Evolutionary conservation across 2,113 vertebrate genomes (phyloP).

Genomic region (Rostratula benghalensis): DNA sequence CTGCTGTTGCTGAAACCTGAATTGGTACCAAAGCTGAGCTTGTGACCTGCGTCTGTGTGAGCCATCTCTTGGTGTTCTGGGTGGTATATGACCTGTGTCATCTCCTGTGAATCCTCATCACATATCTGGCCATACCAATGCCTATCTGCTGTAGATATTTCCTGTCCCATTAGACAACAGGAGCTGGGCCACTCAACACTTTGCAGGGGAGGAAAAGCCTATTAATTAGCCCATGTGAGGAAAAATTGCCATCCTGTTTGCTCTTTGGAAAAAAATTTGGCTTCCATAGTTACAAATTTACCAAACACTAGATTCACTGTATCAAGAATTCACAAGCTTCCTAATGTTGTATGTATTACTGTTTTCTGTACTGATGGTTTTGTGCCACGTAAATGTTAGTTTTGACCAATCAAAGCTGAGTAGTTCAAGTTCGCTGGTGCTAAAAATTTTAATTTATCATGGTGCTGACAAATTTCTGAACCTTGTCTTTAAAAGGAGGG

Average conservation of each 20-base stretch:
- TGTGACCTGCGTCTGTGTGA: not conserved
- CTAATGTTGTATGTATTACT: not conserved
- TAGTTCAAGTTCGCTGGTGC: constrained; percentile 1
- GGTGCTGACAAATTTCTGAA: not conserved
- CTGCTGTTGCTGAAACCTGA: not conserved
- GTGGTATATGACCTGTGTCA: fast-evolving
- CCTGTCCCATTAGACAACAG: not conserved
- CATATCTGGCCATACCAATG: not conserved
- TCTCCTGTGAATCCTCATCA: not conserved
- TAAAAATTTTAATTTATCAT: not conserved
- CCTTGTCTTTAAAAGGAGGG: not conserved
- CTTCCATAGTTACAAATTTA: not conserved
- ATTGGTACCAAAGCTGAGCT: not conserved
- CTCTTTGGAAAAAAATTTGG: not conserved
- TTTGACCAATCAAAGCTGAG: not conserved
- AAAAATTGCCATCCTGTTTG: not conserved
- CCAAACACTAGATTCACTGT: constrained; percentile 19
- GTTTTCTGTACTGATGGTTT: not conserved
- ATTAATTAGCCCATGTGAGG: not conserved
- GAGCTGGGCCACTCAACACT: not conserved
- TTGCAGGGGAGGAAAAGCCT: not conserved
- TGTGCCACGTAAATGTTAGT: not conserved
- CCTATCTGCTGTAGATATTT: not conserved
- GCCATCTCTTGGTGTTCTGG: not conserved
- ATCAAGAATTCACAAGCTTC: not conserved